These are phyloP conservation scores for Eucera pruinosa DNA, from an alignment of 2,888 invertebrate genomes.

Conservation along the genomic window DNA sequence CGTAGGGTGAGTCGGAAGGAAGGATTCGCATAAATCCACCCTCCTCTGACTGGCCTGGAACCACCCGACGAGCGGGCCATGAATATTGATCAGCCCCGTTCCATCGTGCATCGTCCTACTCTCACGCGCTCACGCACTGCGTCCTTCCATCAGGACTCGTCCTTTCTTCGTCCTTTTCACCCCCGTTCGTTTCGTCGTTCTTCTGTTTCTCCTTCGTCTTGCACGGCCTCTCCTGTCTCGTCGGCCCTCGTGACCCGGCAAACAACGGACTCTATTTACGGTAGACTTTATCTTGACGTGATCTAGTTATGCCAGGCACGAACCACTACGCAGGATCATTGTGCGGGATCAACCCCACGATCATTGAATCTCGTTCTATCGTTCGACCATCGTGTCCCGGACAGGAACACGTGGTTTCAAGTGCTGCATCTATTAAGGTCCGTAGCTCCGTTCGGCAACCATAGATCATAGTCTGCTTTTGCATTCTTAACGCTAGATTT, in stretches of 20 bases:
- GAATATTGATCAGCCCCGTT: conserved; percentile 83
- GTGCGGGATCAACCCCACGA: conserved; percentile 46
- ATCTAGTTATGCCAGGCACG: conserved; percentile 83
- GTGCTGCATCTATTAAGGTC: background rate
- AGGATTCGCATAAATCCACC: conserved; percentile 82
- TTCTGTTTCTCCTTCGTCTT: conserved; percentile 32
- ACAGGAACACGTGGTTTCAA: conserved; percentile 38
- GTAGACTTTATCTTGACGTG: conserved; percentile 79
- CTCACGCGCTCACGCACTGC: conserved; percentile 72
- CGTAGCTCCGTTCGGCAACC: background rate
- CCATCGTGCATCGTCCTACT: conserved; percentile 67
- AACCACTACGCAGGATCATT: conserved; percentile 70
- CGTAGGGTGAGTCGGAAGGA: conserved; percentile 68
- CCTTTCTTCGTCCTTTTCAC: conserved; percentile 65
- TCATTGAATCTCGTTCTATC: conserved; percentile 58
- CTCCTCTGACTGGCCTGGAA: conserved; percentile 66
- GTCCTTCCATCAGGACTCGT: conserved; percentile 57
- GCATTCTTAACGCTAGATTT: no score
- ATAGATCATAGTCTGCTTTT: no score
- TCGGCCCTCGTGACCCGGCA: conserved; percentile 60
- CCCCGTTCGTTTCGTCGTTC: conserved; percentile 4
- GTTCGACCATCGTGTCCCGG: conserved; percentile 26
- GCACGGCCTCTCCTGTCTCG: conserved; percentile 8
- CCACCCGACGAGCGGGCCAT: conserved; percentile 76
- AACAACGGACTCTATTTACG: conserved; percentile 75